phyloP scores from a whole-genome alignment of 92 coral and sea anemone species.

The Chrysogorgia sp. region DNA sequence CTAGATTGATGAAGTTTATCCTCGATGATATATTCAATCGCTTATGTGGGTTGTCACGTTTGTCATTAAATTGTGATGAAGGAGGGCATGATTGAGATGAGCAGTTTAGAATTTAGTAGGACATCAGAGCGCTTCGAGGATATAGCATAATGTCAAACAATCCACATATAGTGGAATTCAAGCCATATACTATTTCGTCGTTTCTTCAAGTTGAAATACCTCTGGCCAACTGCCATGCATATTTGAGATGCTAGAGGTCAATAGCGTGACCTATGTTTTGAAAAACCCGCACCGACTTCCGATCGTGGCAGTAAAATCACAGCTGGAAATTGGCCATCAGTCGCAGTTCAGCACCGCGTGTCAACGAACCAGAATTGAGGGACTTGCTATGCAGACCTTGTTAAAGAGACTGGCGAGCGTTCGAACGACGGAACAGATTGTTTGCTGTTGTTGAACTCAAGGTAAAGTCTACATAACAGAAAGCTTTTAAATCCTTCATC shows the following conservation, averaged over 20 bases:
- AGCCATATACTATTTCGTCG: background rate
- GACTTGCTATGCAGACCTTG: background rate
- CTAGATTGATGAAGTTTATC: constrained; percentile 19
- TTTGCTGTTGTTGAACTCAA: background rate
- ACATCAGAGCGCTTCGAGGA: background rate
- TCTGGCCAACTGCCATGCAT: constrained; percentile 32
- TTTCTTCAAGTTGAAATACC: background rate
- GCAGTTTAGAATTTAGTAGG: no score
- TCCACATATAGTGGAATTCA: no score
- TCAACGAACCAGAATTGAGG: background rate
- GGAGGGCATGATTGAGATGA: background rate
- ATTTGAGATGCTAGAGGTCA: constrained; percentile 38
- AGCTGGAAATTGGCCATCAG: background rate
- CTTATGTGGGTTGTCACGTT: background rate
- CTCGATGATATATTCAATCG: constrained; percentile 8
- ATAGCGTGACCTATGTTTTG: constrained; percentile 33
- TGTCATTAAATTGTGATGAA: constrained; percentile 34
- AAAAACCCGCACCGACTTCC: constrained; percentile 13
- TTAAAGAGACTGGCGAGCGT: background rate
- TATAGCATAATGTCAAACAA: no score
- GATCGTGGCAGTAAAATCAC: constrained; percentile 6
- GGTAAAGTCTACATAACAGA: background rate
- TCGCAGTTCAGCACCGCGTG: background rate
- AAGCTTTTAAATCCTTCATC: background rate
- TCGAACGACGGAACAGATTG: background rate